Percentiles rank a stretch among this genome's conserved stretches.
Evolutionary conservation across 2,888 invertebrate genomes (phyloP).

Genomic region (Blera fallax): DNA sequence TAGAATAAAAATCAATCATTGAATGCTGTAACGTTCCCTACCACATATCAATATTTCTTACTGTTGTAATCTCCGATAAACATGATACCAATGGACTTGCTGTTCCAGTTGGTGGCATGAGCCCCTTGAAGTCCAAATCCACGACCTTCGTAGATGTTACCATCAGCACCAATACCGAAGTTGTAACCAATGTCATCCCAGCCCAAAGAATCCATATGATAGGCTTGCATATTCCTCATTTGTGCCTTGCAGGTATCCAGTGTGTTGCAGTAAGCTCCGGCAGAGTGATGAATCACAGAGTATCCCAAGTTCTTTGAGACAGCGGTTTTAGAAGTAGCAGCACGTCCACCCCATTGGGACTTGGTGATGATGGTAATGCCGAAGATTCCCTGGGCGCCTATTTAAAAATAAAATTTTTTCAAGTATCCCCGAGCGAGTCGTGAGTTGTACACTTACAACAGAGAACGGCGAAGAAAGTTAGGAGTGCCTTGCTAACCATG

Average conservation of each 20-base stretch:
- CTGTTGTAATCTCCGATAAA: slow-evolving; percentile 75
- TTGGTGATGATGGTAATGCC: slow-evolving; percentile 76
- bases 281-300: slow-evolving; percentile 77
- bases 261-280: slow-evolving; percentile 75
- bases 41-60: not conserved
- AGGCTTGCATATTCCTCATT: slow-evolving; percentile 77
- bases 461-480: slow-evolving; percentile 26
- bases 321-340: slow-evolving; percentile 71
- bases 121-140: slow-evolving; percentile 78
- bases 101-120: slow-evolving; percentile 78
- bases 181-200: slow-evolving; percentile 80
- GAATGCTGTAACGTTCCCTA: not conserved
- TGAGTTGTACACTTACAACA: not conserved
- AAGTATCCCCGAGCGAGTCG: not conserved
- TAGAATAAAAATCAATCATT: slow-evolving; percentile 23
- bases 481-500: slow-evolving; percentile 21
- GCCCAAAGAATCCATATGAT: slow-evolving; percentile 77
- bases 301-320: slow-evolving; percentile 75
- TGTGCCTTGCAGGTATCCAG: slow-evolving; percentile 75
- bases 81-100: slow-evolving; percentile 78
- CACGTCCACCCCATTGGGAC: slow-evolving; percentile 78
- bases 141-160: slow-evolving; percentile 79
- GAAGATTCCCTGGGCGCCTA: slow-evolving; percentile 73
- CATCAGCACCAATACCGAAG: slow-evolving; percentile 79
- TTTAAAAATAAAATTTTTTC: not conserved